Evolutionary conservation across 2,113 vertebrate genomes (phyloP), one percentile per base, ranked within the genome.

Genomic region (Anseranas semipalmata): DNA sequence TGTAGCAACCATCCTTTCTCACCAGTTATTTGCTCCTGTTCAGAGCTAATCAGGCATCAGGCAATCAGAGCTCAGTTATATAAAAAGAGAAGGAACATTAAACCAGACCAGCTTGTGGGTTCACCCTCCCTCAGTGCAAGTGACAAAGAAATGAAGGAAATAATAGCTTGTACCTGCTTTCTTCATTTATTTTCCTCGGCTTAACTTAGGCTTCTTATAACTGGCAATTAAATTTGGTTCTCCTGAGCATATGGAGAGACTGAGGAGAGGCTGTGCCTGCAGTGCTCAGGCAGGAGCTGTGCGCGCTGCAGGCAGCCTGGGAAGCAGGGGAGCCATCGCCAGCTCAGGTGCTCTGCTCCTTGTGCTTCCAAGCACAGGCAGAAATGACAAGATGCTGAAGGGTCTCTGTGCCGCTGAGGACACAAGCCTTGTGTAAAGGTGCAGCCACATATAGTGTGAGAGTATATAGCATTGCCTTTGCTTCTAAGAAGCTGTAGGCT

Each of bases 81-180:
- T 20, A 53, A 48, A 80, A 76, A 60, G 9, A 62, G 37, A 89
- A 77, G 21, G 45, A 24, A 75, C 30, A 66, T 62, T 81, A 92
- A 94, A 52, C 5, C 78, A 75, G 28, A 87, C 4, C 56, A 88
- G 22, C 7, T 75, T 78, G 60, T 46, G 9, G 5, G 33, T 78
- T 94, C 39, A 52, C 21, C 24, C 13, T 89, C 35, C 53, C 16
- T 60, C 74, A 60, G 66, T 18, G 25, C 17, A 79, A 89, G 28
- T 50, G 37, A 80, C 53, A 88, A 74, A 77, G 58, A 83, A 95
- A 86, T 55, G 5, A 86, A 93, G 32, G 12, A 93, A 94, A 74
- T n/a, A 46, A 56, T 33, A 85, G 5, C 2, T 82, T 77, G 27
- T 83, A 83, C 12, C 32, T 67, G 35, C 14, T 63, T 83, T 83